Conservation (phyloP, 2,113 vertebrate genomes). For the Myotis lucifugus region DNA sequence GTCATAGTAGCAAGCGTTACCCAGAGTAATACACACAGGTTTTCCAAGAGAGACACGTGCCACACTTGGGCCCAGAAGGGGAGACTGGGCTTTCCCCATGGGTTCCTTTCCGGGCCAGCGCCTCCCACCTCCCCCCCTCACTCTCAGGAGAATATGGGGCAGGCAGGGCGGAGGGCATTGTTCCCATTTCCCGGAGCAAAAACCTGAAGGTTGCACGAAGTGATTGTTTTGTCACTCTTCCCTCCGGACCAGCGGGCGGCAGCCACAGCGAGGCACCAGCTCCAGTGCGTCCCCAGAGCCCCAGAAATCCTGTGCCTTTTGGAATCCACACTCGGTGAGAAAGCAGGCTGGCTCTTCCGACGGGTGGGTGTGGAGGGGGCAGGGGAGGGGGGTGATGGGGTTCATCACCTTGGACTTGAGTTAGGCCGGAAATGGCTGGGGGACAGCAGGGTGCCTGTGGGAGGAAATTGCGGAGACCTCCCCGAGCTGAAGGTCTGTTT, state of each 20-base stretch:
- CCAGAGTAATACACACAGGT: neutral
- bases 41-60: neutral
- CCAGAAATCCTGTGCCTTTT: accelerated
- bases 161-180: accelerated
- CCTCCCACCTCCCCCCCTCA: neutral
- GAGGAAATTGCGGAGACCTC: neutral
- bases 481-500: neutral
- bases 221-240: neutral
- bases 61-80: neutral
- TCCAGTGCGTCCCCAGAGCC: accelerated
- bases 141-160: accelerated
- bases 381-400: accelerated
- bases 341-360: neutral
- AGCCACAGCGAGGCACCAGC: accelerated
- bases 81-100: neutral
- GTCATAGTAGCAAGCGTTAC: neutral
- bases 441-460: neutral
- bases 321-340: neutral
- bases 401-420: neutral
- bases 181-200: neutral
- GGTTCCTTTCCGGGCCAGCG: neutral
- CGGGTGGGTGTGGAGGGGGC: accelerated
- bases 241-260: accelerated
- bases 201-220: accelerated
- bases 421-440: neutral